phyloP scores from a whole-genome alignment of 2,888 invertebrate genomes.

The Daptonema setosum region DNA sequence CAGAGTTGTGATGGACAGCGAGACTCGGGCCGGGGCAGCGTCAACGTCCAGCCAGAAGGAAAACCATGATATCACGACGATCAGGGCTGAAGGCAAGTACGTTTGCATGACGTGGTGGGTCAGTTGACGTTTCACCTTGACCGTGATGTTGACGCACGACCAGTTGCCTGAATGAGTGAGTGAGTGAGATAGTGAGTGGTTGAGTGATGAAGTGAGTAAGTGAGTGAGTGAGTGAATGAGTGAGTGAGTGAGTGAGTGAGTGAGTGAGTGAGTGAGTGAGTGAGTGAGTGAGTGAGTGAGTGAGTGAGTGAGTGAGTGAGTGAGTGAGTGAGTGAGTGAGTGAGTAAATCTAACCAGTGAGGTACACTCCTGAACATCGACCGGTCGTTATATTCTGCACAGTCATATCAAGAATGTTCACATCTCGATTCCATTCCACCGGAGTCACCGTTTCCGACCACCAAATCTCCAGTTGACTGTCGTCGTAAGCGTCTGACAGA shows the following conservation, averaged over 20 bases:
- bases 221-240: not conserved
- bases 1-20: slow-evolving; percentile 13
- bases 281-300: not conserved
- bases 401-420: slow-evolving; percentile 25
- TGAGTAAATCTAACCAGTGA: slow-evolving; percentile 13
- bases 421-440: slow-evolving; percentile 21
- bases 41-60: slow-evolving; percentile 35
- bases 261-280: not conserved
- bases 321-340: not conserved
- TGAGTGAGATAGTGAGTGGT: too few relatives aligned
- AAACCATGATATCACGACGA: slow-evolving; percentile 39
- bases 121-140: slow-evolving; percentile 34
- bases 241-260: not conserved
- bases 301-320: not conserved
- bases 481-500: slow-evolving; percentile 22
- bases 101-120: slow-evolving; percentile 39
- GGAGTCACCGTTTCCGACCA: slow-evolving; percentile 18
- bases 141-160: slow-evolving; percentile 37
- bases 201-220: not conserved
- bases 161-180: slow-evolving; percentile 26
- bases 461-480: slow-evolving; percentile 19
- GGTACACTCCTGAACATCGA: slow-evolving; percentile 23
- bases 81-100: slow-evolving; percentile 38
- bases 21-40: slow-evolving; percentile 34
- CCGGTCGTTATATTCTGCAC: slow-evolving; percentile 17